phyloP scores from a whole-genome alignment of 2,888 invertebrate genomes.

The Stictocephala bisonia region DNA sequence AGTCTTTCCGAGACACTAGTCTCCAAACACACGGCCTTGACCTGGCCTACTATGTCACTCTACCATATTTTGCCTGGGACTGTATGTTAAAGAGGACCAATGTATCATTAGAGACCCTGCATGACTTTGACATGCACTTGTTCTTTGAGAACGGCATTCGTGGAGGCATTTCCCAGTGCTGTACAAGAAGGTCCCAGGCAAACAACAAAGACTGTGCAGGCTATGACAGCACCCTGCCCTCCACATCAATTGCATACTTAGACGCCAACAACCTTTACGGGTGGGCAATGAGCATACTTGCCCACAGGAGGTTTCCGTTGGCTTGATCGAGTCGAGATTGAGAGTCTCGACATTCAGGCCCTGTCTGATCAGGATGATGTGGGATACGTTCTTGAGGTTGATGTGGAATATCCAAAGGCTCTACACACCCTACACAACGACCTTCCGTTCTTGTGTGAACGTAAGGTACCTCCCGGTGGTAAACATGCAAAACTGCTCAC shows the following conservation, averaged over 20 bases:
- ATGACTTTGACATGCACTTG: slow-evolving; percentile 45
- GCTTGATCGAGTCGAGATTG: slow-evolving; percentile 50
- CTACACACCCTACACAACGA: slow-evolving; percentile 32
- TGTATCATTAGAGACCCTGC: slow-evolving; percentile 55
- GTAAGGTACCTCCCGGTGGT: slow-evolving; percentile 22
- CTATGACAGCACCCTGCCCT: slow-evolving; percentile 23
- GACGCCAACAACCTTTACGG: slow-evolving; percentile 53
- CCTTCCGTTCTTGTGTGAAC: slow-evolving; percentile 45
- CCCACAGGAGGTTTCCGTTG: slow-evolving; percentile 60
- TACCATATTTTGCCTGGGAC: slow-evolving; percentile 59
- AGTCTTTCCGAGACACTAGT: slow-evolving; percentile 61
- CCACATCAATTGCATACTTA: slow-evolving; percentile 47
- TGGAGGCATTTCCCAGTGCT: slow-evolving; percentile 36
- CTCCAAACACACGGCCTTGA: slow-evolving; percentile 60
- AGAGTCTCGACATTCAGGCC: slow-evolving; percentile 51
- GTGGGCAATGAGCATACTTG: slow-evolving; percentile 56
- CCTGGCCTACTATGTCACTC: slow-evolving; percentile 59
- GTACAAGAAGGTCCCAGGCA: slow-evolving; percentile 10
- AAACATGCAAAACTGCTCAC: slow-evolving; percentile 39
- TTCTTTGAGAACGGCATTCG: slow-evolving; percentile 46
- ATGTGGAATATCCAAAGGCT: slow-evolving; percentile 42
- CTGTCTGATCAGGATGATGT: slow-evolving; percentile 23
- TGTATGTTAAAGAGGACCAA: slow-evolving; percentile 59
- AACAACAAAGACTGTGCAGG: neutral
- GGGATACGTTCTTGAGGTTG: slow-evolving; percentile 47